phyloP scores from a whole-genome alignment of 2,888 invertebrate genomes.

The Deilephila elpenor region DNA sequence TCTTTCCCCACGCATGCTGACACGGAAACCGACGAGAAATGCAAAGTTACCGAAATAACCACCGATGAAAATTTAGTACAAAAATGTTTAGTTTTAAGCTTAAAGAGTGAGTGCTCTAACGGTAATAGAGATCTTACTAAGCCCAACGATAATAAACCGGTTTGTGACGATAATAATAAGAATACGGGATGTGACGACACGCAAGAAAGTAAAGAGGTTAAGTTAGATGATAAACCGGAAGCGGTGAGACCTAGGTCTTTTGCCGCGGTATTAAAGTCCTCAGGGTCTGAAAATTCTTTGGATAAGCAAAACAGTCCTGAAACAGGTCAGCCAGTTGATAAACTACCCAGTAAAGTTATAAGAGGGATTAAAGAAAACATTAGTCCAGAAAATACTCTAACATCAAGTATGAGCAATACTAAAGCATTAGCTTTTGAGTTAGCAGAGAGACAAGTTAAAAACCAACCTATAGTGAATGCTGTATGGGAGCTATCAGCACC shows the following conservation, averaged over 20 bases:
- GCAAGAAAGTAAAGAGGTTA: conserved; percentile 38
- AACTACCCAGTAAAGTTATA: conserved; percentile 83
- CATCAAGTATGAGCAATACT: conserved; percentile 72
- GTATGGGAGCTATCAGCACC: conserved; percentile 57
- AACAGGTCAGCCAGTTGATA: conserved; percentile 72
- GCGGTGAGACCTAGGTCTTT: conserved; percentile 69
- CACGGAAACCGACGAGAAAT: conserved; percentile 29
- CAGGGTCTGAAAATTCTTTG: conserved; percentile 74
- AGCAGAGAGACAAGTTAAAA: conserved; percentile 61
- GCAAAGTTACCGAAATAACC: conserved; percentile 73
- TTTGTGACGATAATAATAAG: conserved; percentile 49
- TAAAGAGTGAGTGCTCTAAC: conserved; percentile 60
- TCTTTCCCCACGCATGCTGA: conserved; percentile 59
- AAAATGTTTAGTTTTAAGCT: conserved; percentile 79
- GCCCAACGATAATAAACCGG: conserved; percentile 71
- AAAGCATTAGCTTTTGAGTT: conserved; percentile 71
- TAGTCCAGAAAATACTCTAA: conserved; percentile 85
- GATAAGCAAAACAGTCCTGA: conserved; percentile 75
- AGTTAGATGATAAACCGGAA: conserved; percentile 57
- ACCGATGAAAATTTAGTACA: conserved; percentile 82
- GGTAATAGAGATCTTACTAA: conserved; percentile 70
- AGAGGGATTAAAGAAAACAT: conserved; percentile 86
- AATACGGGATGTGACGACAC: conserved; percentile 32
- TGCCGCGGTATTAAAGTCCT: conserved; percentile 75
- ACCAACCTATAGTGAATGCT: conserved; percentile 51